These are phyloP conservation scores for Pachycephus smyrnensis DNA, from an alignment of 2,888 invertebrate genomes.

Conservation along the genomic window DNA sequence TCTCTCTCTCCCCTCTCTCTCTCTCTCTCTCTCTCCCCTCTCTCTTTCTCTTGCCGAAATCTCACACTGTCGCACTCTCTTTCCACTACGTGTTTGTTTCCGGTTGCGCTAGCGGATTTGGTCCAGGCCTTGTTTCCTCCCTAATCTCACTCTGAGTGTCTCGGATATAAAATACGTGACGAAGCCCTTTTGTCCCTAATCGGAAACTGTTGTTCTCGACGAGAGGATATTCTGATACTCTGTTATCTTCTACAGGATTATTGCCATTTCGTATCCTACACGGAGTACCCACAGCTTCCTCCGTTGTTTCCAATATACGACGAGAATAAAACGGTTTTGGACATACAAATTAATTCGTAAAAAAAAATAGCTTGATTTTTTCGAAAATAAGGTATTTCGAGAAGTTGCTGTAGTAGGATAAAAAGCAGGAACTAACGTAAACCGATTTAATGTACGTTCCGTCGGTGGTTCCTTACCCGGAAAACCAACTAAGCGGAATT, in stretches of 20 bases:
- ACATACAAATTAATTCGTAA: background rate
- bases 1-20: conserved; percentile 25
- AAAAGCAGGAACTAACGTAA: background rate
- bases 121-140: conserved; percentile 43
- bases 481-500: background rate
- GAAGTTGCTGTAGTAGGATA: background rate
- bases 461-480: background rate
- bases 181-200: conserved; percentile 8
- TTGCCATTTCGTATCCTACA: background rate
- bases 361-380: background rate
- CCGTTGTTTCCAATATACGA: background rate
- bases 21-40: conserved; percentile 21
- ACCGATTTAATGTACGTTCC: background rate
- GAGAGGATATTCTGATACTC: background rate
- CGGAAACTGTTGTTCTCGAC: background rate
- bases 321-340: background rate
- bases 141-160: conserved; percentile 32
- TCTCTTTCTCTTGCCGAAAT: background rate
- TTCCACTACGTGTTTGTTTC: conserved; percentile 44
- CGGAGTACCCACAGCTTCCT: background rate
- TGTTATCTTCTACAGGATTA: background rate
- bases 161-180: conserved; percentile 7
- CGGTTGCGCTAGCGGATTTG: conserved; percentile 45
- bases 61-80: background rate
- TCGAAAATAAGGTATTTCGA: background rate